Percentiles rank a stretch among this genome's conserved stretches.
phyloP scores from a whole-genome alignment of 1,140 invertebrate species.

The Bombyx mandarina region DNA sequence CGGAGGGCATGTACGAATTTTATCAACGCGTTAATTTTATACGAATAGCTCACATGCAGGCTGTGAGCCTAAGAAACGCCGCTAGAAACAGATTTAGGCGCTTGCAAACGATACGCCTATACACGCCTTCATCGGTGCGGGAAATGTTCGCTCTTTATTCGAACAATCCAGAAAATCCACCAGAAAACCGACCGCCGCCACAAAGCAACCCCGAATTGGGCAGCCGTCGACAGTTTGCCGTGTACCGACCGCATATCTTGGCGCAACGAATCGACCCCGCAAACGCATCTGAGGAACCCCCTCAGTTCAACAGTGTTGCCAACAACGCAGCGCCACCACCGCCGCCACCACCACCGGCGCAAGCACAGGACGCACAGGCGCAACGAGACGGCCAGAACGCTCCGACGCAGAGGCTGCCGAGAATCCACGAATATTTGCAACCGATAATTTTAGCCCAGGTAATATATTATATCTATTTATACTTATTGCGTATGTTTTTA shows the following conservation, averaged over 20 bases:
- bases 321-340: background rate
- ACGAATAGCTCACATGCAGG: slow-evolving; percentile 37
- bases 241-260: slow-evolving; percentile 49
- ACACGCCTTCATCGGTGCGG: slow-evolving; percentile 51
- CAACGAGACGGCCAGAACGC: slow-evolving; percentile 33
- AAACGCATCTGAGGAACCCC: slow-evolving; percentile 9
- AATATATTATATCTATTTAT: background rate
- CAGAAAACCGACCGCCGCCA: slow-evolving; percentile 23
- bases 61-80: slow-evolving; percentile 47
- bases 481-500: background rate
- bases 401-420: slow-evolving; percentile 38
- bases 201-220: slow-evolving; percentile 28
- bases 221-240: slow-evolving; percentile 26
- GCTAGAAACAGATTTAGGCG: slow-evolving; percentile 47
- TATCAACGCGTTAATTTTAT: slow-evolving; percentile 53
- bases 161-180: slow-evolving; percentile 25
- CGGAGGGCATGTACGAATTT: slow-evolving; percentile 40
- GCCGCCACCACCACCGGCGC: background rate
- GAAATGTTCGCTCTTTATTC: slow-evolving; percentile 53
- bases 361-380: slow-evolving; percentile 63
- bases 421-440: slow-evolving; percentile 57
- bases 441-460: slow-evolving; percentile 62
- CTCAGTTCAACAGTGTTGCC: background rate
- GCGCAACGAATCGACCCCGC: slow-evolving; percentile 33
- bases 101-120: slow-evolving; percentile 50